phyloP scores from a whole-genome alignment of 92 coral and sea anemone species.

The Paragorgia papillata region DNA sequence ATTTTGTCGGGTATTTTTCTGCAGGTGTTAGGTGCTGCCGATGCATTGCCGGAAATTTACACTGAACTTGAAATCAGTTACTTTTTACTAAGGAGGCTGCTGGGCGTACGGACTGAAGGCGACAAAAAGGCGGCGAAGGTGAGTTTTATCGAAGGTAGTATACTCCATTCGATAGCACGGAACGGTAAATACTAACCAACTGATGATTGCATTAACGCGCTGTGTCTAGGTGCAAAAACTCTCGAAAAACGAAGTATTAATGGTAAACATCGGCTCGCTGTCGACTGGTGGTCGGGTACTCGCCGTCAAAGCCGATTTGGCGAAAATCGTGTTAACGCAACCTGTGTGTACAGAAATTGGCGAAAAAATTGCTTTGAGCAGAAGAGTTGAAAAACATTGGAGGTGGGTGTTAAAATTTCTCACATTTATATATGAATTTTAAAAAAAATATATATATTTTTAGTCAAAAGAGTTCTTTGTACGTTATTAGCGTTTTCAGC shows the following conservation, averaged over 20 bases:
- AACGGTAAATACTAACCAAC: too few species aligned
- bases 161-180: too few species aligned
- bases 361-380: conserved; percentile 94
- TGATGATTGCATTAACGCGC: too few species aligned
- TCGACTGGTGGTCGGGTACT: conserved; percentile 99
- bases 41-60: conserved; percentile 94
- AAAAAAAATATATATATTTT: too few species aligned
- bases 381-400: conserved; percentile 99
- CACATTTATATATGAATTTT: too few species aligned
- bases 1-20: background rate
- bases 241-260: conserved; percentile 89
- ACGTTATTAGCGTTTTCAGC: too few species aligned
- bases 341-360: conserved; percentile 99
- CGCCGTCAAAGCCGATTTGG: conserved; percentile 99
- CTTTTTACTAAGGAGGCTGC: conserved; percentile 89
- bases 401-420: conserved; percentile 55
- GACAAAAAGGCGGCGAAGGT: conserved; percentile 99
- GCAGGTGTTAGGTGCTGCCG: conserved; percentile 95
- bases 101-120: conserved; percentile 99
- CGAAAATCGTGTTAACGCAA: conserved; percentile 92
- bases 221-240: conserved; percentile 84
- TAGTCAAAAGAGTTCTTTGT: too few species aligned
- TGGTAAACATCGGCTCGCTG: conserved; percentile 95
- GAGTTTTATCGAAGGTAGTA: too few species aligned
- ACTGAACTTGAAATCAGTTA: conserved; percentile 99